phyloP scores from a whole-genome alignment of 2,797 vertebrate species.

The Rhinoraja longicauda region DNA sequence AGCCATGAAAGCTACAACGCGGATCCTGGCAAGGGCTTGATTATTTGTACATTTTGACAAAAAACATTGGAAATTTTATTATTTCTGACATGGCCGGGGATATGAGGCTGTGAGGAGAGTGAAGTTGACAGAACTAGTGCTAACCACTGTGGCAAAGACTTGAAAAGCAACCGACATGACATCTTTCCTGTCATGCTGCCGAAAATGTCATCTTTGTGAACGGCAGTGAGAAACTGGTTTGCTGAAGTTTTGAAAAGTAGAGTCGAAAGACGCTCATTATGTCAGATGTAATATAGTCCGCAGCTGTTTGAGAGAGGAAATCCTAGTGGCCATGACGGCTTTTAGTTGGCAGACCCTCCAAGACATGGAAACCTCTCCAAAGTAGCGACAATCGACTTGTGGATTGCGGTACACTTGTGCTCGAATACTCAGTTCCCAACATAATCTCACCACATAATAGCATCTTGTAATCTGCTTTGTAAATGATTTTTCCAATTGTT shows the following conservation, averaged over 20 bases:
- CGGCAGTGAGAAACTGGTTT: conserved; percentile 72
- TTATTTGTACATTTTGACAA: conserved; percentile 38
- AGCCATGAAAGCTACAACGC: background rate
- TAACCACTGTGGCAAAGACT: conserved; percentile 82
- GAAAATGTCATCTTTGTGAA: conserved; percentile 75
- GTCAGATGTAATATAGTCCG: conserved; percentile 70
- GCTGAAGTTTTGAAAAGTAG: conserved; percentile 73
- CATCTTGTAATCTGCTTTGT: background rate
- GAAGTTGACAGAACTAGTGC: conserved; percentile 91
- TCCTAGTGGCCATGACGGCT: conserved; percentile 56
- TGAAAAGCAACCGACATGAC: conserved; percentile 90
- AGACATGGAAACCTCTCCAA: conserved; percentile 51
- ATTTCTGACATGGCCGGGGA: conserved; percentile 83
- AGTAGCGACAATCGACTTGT: conserved; percentile 58
- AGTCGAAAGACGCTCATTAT: conserved; percentile 61
- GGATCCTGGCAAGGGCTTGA: background rate
- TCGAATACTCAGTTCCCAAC: conserved; percentile 1
- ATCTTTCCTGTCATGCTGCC: conserved; percentile 69
- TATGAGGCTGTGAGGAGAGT: conserved; percentile 82
- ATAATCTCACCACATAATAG: background rate
- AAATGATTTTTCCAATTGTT: background rate
- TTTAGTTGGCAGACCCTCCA: conserved; percentile 56
- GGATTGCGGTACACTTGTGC: conserved; percentile 44
- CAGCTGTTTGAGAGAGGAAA: conserved; percentile 58
- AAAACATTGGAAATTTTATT: conserved; percentile 65